Percentiles rank a stretch among this genome's conserved stretches.
These are phyloP conservation scores for Pseudachorutes palmiensis DNA, from an alignment of 1,140 invertebrate species.

Conservation along the genomic window DNA sequence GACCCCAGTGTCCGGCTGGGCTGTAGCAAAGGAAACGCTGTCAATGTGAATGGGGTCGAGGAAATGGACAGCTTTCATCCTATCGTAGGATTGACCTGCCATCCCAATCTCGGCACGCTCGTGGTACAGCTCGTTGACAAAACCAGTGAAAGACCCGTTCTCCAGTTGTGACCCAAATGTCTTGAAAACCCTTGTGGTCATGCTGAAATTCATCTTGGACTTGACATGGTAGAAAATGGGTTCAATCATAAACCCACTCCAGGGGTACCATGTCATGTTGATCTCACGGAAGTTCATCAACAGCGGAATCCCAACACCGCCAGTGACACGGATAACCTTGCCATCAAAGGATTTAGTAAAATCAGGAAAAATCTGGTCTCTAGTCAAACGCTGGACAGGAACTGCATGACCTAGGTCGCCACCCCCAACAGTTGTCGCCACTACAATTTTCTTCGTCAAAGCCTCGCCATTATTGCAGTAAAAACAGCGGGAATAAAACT, in stretches of 20 bases:
- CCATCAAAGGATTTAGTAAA: neutral
- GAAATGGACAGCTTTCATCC: neutral
- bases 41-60: neutral
- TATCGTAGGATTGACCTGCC: neutral
- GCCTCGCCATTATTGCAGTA: neutral
- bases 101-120: neutral
- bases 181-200: neutral
- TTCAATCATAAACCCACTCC: constrained; percentile 1
- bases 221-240: neutral
- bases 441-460: neutral
- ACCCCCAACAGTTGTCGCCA: neutral
- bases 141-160: constrained; percentile 10
- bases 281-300: neutral
- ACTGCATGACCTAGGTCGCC: neutral
- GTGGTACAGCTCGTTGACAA: neutral
- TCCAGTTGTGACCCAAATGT: neutral
- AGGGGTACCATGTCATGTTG: neutral
- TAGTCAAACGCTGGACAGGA: neutral
- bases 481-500: neutral
- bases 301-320: neutral
- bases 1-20: neutral
- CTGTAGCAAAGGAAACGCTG: neutral
- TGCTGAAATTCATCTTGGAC: neutral
- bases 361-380: neutral
- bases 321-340: neutral